These are phyloP conservation scores for Anguilla obscura DNA, from an alignment of 2,797 vertebrate species.

Conservation along the genomic window DNA sequence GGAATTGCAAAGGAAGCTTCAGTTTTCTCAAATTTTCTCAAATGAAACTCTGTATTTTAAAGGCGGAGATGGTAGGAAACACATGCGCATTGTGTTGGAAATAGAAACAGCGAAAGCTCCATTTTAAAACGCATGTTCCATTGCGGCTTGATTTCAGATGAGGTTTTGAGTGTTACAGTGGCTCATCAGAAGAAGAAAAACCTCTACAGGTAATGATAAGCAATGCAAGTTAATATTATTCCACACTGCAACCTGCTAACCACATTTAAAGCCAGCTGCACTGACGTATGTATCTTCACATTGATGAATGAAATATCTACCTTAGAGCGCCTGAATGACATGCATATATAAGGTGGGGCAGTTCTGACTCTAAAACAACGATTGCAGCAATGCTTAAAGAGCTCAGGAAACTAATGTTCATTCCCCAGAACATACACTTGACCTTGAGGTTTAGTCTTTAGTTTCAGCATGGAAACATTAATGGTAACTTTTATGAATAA, in stretches of 20 bases:
- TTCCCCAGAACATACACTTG: background rate
- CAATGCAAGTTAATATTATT: background rate
- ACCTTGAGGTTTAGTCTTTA: background rate
- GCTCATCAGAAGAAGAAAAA: background rate
- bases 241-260: background rate
- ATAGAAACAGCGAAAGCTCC: background rate
- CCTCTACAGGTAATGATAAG: background rate
- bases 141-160: background rate
- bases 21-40: background rate
- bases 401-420: background rate
- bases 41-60: background rate
- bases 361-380: no score
- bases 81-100: background rate
- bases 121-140: background rate
- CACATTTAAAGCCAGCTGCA: background rate
- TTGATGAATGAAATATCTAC: background rate
- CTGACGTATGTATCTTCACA: background rate
- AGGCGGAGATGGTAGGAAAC: background rate
- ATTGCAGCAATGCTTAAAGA: background rate
- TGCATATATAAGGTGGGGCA: no score
- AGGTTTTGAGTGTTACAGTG: conserved; percentile 5
- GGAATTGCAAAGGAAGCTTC: background rate
- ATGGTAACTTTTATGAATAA: background rate
- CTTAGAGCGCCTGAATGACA: no score
- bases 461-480: background rate